These are phyloP conservation scores for Hermaeophaga mercurialis DNA, from an alignment of 2,888 invertebrate species.

Conservation along the genomic window DNA sequence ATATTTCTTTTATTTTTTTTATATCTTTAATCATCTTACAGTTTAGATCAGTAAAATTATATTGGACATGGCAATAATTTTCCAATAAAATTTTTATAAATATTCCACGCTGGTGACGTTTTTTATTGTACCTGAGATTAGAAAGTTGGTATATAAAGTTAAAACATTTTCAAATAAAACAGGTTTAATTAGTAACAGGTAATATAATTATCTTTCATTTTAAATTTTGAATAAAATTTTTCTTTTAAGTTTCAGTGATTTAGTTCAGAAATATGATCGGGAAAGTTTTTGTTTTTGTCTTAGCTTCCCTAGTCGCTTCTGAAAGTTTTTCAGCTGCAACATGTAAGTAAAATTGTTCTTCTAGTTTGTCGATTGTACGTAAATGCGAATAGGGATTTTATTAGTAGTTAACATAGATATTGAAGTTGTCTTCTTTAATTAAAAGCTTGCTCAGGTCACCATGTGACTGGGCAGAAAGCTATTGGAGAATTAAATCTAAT, in stretches of 20 bases:
- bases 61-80: background rate
- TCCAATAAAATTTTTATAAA: background rate
- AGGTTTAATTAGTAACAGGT: background rate
- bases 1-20: too few relatives aligned
- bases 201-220: background rate
- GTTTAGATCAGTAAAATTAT: background rate
- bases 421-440: background rate
- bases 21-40: too few relatives aligned
- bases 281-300: slow-evolving; percentile 1
- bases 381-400: background rate
- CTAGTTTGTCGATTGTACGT: too few relatives aligned
- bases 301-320: background rate
- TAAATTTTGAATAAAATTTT: background rate
- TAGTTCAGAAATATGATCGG: slow-evolving; percentile 7
- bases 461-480: background rate
- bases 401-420: background rate
- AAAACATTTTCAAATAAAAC: background rate
- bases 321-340: slow-evolving; percentile 31
- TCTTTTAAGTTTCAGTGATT: slow-evolving; percentile 6
- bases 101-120: background rate
- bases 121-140: background rate
- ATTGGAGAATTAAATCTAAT: too few relatives aligned
- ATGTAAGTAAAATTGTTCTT: slow-evolving; percentile 29
- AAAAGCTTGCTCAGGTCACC: background rate
- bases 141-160: background rate